Evolutionary conservation across 2,113 vertebrate genomes (phyloP).

Genomic region (Stegastes partitus): DNA sequence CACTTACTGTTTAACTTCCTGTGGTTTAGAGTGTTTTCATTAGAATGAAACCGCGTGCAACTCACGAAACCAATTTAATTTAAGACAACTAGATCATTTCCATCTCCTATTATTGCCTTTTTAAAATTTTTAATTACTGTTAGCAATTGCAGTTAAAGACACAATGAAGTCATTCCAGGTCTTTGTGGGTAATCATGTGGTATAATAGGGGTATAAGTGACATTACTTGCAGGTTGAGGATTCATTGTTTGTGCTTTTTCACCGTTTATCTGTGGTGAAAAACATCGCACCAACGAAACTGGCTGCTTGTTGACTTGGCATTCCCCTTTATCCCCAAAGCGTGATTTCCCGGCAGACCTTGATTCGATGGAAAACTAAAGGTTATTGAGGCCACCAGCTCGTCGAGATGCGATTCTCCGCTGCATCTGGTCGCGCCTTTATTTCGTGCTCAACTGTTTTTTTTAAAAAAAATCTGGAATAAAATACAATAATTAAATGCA

Average conservation of each 20-base stretch:
- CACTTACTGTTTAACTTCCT: background rate
- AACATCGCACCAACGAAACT: slow-evolving; percentile 44
- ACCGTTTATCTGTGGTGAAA: slow-evolving; percentile 19
- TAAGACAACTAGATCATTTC: no score
- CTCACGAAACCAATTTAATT: no score
- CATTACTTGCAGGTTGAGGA: no score
- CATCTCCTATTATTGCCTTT: no score
- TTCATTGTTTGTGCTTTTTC: background rate
- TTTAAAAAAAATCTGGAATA: no score
- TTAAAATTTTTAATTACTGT: no score
- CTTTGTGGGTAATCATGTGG: no score
- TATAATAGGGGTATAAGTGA: no score
- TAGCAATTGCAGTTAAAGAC: no score
- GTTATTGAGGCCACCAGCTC: slow-evolving; percentile 3
- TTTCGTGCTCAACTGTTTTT: background rate
- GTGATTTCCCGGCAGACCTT: slow-evolving; percentile 59
- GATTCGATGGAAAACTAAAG: slow-evolving; percentile 50
- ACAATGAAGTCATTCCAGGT: no score
- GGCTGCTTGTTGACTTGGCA: slow-evolving; percentile 42
- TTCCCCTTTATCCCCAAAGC: slow-evolving; percentile 64
- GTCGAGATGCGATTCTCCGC: background rate
- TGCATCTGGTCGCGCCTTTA: background rate
- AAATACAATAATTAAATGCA: background rate
- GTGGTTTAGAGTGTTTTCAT: slow-evolving; percentile 4
- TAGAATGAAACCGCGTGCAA: background rate